Base-by-base conservation (phyloP, 2,797 vertebrate genomes). In the Tangara arthus region DNA sequence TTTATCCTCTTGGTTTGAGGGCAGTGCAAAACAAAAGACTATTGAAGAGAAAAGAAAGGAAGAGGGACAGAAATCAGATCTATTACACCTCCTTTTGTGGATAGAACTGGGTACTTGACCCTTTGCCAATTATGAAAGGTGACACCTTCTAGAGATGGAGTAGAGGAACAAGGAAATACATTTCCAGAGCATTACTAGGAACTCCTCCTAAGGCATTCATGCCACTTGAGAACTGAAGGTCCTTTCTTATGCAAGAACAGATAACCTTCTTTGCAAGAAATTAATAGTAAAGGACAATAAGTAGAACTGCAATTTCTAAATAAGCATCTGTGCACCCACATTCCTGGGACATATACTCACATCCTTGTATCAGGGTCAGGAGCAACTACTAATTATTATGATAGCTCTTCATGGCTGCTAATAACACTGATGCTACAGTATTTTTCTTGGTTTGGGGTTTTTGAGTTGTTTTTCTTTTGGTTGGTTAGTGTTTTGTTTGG, bases 301-400 rank as follows among this genome's bases (percentile, higher is more conserved):
- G 32, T 55, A 89, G 84, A 91, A 81, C 61, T 91, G 78, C 65
- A 85, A 78, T 94, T 94, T 92, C 91, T 79, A 89, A 92, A 92
- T 75, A 94, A 92, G 50, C 37, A 85, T 46, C 64, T 87, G 15
- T 55, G 39, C 3, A 2, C 23, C 59, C 39, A 93, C 21, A 91
- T 95, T 93, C 89, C 89, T 92, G 35, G 47, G 69, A 78, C 55
- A 39, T 21, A 61, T 4, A 89, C 55, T 95, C 95, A 95, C 53
- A 39, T 4, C 49, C 55, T 73, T 82, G 30, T 69, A 81, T 75
- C 55, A 81, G 20, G 61, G 65, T 78, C 69, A 90, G 61, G 19
- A 86, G 27, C 27, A 91, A 56, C 69, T 72, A 70, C 30, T 89
- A 82, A 91, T 93, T 89, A 91, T 50, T 50, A 66, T n/a, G 65